phyloP scores from a whole-genome alignment of 64 coral and sea anemone genomes.

The Dendrophyllia cribrosa region DNA sequence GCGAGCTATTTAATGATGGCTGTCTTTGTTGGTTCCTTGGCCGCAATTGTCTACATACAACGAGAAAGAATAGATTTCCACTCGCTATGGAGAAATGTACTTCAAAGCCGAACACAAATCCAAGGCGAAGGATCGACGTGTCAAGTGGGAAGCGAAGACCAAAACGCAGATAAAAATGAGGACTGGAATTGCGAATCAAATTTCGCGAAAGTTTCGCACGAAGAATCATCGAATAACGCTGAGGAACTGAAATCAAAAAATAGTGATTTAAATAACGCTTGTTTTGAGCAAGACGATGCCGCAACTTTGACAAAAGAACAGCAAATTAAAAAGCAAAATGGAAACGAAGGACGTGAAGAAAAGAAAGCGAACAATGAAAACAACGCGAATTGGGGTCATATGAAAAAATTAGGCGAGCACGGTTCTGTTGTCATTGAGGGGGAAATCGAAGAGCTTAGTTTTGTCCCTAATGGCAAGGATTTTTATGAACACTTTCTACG shows the following conservation, averaged over 20 bases:
- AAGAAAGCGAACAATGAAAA: constrained; percentile 3
- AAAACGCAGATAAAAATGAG: neutral
- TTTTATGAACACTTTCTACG: constrained; percentile 96
- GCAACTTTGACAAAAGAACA: constrained; percentile 43
- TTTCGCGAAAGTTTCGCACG: neutral
- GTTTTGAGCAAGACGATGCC: neutral
- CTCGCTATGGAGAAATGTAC: neutral
- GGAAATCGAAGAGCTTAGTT: constrained; percentile 90
- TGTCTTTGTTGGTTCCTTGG: constrained; percentile 36
- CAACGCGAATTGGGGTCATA: constrained; percentile 51
- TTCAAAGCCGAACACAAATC: neutral
- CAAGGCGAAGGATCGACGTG: neutral
- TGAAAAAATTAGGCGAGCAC: constrained; percentile 92
- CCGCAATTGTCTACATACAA: constrained; percentile 22
- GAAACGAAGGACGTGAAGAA: neutral
- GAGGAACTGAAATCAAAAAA: neutral
- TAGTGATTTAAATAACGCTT: neutral
- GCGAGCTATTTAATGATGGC: constrained; percentile 31
- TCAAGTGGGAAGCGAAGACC: neutral
- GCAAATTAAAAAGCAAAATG: neutral
- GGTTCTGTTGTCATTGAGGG: constrained; percentile 70
- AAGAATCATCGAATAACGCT: neutral
- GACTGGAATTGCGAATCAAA: neutral
- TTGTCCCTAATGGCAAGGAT: constrained; percentile 93
- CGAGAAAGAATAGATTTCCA: constrained; percentile 5